Base-by-base conservation (phyloP, 1,140 invertebrate species). In the Zaprionus nigranus region DNA sequence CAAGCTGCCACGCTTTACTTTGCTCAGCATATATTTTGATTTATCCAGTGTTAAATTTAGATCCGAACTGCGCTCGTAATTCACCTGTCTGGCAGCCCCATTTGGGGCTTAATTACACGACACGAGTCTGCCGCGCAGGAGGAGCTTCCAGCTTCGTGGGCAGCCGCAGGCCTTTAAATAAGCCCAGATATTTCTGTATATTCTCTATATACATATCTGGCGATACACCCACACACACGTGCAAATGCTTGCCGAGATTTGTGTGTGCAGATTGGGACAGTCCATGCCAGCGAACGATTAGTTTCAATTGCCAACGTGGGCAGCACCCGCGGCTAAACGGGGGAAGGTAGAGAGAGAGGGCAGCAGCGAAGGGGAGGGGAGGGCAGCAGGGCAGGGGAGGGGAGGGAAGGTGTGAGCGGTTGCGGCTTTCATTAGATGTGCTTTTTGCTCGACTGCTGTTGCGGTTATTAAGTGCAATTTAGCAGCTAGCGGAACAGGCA, bases 241-340 rank as follows among this genome's bases (percentile, higher is more conserved):
- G 12, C 24, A n/a, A 13, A 26, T 53, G 20, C 22, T 38, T 20
- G 13, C 13, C 7, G 38, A 40, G 38, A 38, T 20, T 22, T 36
- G 17, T n/a, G 40, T 51, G 12, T 13, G 17, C n/a, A n/a, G n/a
- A 34, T 30, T 49, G 70, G 75, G 62, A 63, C 57, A 40, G 24
- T 66, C 46, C 49, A 56, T 64, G 64, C 72, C 63, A 65, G 69
- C 62, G 71, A 65, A 57, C 83, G 85, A 88, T 88, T 88, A 90
- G 81, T 88, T 84, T 88, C 84, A 88, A 88, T 88, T 88, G 81
- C 46, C 49, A 51, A n/a, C 24, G 58, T 81, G 71, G 58, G 62
- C 53, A 63, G 70, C 64, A 57, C 53, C 54, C 22, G 68, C 51
- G 34, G 28, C 36, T 28, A 38, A 20, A 34, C n/a, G 60, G 36